Evolutionary conservation across 1,140 invertebrate species (phyloP), one percentile per base, ranked within the genome.

Genomic region (Drosophila bifasciata): DNA sequence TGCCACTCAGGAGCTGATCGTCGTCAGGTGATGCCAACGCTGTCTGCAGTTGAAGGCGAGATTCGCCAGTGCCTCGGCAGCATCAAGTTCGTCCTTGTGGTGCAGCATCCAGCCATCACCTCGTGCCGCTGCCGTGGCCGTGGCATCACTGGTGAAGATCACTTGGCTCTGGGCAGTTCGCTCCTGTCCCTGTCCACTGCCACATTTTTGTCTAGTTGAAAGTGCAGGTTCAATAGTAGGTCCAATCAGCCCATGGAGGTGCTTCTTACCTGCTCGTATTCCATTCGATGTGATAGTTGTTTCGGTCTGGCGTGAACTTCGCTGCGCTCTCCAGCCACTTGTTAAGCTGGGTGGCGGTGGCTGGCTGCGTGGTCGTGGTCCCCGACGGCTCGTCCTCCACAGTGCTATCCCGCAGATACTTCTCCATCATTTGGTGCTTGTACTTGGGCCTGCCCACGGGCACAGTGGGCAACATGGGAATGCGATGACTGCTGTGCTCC

Each of bases 261-360:
- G 25, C 11, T 0, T 5, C 46, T 72, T 36, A 91, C 90, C 75
- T 91, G 90, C 74, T 93, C 45, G 92, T 57, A 88, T 92, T 85
- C 94, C 94, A 95, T 81, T 94, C 93, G 0, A 94, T 93, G 57
- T 89, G 89, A 78, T 95, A 95, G 79, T 94, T 95, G 43, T 93
- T 93, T 74, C 94, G 93, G 58, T 94, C 93, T 0, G 94, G 94
- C 55, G 93, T 93, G 77, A 95, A 95, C 52, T 93, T 92, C 2
- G 93, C 94, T 0, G 95, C 94, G 76, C 94, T 95, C 80, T 95
- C 94, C 16, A 95, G 79, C 95, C 95, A 95, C 78, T 95, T 95
- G 39, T 94, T 93, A 6, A 95, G 91, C 79, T 63, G 91, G 75
- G 60, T 78, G 13, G 32, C 23, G 52, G 17, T 76, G n/a, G 17